Evolutionary conservation across 2,113 vertebrate genomes (phyloP).

Genomic region (Drymodes brunneopygia): DNA sequence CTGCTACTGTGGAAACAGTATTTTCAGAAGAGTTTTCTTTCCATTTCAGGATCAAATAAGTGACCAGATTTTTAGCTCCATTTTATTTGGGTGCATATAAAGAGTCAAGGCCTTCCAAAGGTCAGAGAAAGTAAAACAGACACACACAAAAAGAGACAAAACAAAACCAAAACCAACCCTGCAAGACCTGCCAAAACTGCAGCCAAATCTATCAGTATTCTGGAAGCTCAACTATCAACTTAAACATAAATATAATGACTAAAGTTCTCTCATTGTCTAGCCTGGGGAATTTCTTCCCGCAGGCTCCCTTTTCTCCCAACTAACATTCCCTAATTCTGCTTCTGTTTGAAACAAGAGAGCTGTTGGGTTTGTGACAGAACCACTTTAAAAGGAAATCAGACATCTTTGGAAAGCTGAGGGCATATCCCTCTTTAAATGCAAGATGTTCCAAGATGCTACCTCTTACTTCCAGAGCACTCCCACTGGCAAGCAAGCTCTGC

Average conservation of each 20-base stretch:
- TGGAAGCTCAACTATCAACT: background rate
- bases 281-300: background rate
- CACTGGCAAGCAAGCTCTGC: background rate
- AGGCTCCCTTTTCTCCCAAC: background rate
- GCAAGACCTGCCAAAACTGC: background rate
- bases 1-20: background rate
- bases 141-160: background rate
- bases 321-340: background rate
- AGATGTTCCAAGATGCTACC: constrained; percentile 8
- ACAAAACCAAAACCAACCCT: background rate
- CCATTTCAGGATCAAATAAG: background rate
- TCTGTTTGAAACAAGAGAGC: background rate
- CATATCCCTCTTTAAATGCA: constrained; percentile 20
- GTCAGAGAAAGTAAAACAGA: background rate
- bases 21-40: background rate
- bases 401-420: background rate
- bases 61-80: background rate
- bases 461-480: constrained; percentile 37
- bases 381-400: background rate
- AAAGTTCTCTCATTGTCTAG: background rate
- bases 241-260: background rate
- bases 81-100: background rate
- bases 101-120: background rate
- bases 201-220: background rate
- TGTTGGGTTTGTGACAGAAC: background rate